A percentile compares a stretch with the other conserved stretches of the same genome.
Conservation (phyloP, 2,888 invertebrate genomes). For the Priocnemis perturbator region DNA sequence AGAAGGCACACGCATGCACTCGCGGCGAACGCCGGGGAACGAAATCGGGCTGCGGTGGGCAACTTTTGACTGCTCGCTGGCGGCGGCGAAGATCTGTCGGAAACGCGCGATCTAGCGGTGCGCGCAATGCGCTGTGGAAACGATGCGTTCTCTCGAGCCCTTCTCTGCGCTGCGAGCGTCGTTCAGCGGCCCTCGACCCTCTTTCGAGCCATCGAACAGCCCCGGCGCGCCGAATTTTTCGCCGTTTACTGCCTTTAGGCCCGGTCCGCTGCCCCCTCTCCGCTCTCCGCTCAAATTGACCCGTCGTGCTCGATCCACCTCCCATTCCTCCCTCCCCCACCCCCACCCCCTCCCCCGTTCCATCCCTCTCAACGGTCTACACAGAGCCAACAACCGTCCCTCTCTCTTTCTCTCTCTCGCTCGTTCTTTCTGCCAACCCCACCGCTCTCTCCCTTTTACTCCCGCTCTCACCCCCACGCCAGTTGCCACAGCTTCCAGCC, state of each 20-base stretch:
- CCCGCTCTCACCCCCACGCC: slow-evolving; percentile 32
- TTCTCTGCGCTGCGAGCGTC: slow-evolving; percentile 21
- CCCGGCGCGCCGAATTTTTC: slow-evolving; percentile 58
- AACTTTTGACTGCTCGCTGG: too few species aligned
- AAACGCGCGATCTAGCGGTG: too few species aligned
- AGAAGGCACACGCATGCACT: too few species aligned
- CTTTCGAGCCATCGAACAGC: slow-evolving; percentile 50
- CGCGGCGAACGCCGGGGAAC: too few species aligned
- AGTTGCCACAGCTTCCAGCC: slow-evolving; percentile 68
- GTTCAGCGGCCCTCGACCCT: slow-evolving; percentile 42
- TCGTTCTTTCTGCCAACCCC: slow-evolving; percentile 7
- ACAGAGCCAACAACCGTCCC: too few species aligned
- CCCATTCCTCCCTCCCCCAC: slow-evolving; percentile 14
- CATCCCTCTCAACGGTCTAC: background rate
- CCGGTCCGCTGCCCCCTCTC: slow-evolving; percentile 41
- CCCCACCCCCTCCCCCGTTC: background rate
- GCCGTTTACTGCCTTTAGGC: slow-evolving; percentile 62
- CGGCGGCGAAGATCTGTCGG: too few species aligned
- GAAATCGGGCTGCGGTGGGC: too few species aligned
- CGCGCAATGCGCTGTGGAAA: too few species aligned
- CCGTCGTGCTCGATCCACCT: slow-evolving; percentile 60
- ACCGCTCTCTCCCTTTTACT: slow-evolving; percentile 12
- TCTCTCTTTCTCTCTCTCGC: slow-evolving; percentile 11
- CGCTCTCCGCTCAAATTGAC: slow-evolving; percentile 59
- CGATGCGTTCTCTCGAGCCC: background rate